Base-by-base conservation (phyloP, 2,797 vertebrate genomes). In the Centroberyx gerrardi region DNA sequence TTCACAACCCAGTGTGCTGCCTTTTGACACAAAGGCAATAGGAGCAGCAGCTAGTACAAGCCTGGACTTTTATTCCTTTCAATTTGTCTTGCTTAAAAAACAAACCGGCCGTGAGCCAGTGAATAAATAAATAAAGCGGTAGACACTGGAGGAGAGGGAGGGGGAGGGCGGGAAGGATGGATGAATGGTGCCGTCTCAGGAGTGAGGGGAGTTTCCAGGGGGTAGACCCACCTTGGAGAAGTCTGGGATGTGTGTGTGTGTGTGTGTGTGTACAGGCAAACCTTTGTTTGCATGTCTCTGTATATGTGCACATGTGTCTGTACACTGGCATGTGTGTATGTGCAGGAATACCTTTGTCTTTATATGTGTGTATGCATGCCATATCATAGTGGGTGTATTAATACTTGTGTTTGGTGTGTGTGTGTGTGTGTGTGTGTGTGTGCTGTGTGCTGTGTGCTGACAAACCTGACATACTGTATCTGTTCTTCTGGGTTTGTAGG, bases 81-180 rank as follows among this genome's bases (percentile, higher is more conserved):
- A 88, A 94, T 95, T 94, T 94, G 92, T 95, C 94, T 94, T 95
- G 93, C 91, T 95, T 95, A 94, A 93, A 95, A 94, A 94, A 94
- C 91, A 94, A 95, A 94, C 88, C 87, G 89, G 82, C 90, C 60
- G 83, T 91, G 92, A 94, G 90, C 85, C 58, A 67, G 90, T 88
- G 90, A 92, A 95, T 94, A 94, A 94, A 94, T 94, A 93, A 94
- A 93, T 90, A 90, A 89, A 89, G 75, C 44, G 55, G 73, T 68
- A 62, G 56, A 73, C 70, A 12, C 87, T 68, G 68, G 87, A 86
- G 81, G 80, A 90, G 85, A 77, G 76, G 81, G 89, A 82, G 87
- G 81, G 89, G 81, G 67, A 88, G 87, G 81, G 78, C 89, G 84
- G 78, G 76, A 81, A 82, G 87, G 86, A 91, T 90, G 86, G 91